phyloP scores from a whole-genome alignment of 2,888 invertebrate species.

The Drosophila pseudotakahashii region DNA sequence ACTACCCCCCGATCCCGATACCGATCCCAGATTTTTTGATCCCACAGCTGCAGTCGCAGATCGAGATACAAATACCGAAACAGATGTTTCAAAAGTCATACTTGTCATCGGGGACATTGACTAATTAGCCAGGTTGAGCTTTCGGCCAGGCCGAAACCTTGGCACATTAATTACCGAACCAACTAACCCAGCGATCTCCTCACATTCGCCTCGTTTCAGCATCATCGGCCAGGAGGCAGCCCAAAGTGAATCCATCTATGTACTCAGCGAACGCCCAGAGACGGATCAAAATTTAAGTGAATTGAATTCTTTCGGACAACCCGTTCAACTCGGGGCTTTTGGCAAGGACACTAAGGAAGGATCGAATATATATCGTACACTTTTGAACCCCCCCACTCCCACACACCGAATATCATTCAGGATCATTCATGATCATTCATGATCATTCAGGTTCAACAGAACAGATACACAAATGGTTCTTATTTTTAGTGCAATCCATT shows the following conservation, averaged over 20 bases:
- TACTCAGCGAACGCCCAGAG: conserved; percentile 58
- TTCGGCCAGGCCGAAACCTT: conserved; percentile 10
- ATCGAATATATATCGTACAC: not conserved
- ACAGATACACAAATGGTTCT: too few species aligned
- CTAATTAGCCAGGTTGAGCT: conserved; percentile 31
- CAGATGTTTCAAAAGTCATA: conserved; percentile 12
- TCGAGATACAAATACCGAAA: conserved; percentile 1
- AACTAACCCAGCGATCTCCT: not conserved
- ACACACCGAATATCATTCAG: not conserved
- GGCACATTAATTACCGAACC: conserved; percentile 51
- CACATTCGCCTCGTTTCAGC: conserved; percentile 23
- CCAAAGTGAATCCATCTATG: conserved; percentile 13
- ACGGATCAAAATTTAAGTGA: conserved; percentile 73
- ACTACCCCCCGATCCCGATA: not conserved
- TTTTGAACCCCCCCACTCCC: not conserved
- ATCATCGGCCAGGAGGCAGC: conserved; percentile 19
- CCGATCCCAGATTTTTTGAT: conserved; percentile 8
- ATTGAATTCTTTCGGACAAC: conserved; percentile 66
- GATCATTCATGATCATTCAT: not conserved
- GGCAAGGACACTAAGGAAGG: not conserved
- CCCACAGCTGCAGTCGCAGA: conserved; percentile 26
- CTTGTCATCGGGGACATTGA: conserved; percentile 34
- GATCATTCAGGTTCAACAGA: not conserved
- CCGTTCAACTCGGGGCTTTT: conserved; percentile 1
- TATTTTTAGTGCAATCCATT: conserved; percentile 1